Evolutionary conservation across 1,140 invertebrate genomes (phyloP).

Genomic region (Anastrepha ludens): DNA sequence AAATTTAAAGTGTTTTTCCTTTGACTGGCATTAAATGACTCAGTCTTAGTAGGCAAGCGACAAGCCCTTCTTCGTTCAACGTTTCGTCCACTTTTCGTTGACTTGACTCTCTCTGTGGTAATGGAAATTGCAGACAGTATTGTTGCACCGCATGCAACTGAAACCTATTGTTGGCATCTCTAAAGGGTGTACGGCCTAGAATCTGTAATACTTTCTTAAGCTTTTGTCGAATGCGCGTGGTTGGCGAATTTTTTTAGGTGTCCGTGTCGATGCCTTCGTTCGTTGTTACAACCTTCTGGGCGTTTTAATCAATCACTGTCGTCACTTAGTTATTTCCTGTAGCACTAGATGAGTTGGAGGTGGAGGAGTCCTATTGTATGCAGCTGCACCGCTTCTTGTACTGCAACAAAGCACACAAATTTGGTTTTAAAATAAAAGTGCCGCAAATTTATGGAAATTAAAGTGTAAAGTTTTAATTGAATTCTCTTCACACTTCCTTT

Average conservation of each 20-base stretch:
- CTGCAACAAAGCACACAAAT: too few species aligned
- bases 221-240: conserved; percentile 19
- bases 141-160: background rate
- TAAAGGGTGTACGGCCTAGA: background rate
- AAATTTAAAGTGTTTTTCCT: background rate
- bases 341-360: too few species aligned
- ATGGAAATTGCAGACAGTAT: background rate
- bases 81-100: background rate
- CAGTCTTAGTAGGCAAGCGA: background rate
- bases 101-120: background rate
- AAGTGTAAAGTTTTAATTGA: background rate
- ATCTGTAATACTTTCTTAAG: conserved; percentile 24
- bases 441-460: background rate
- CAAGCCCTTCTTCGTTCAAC: background rate
- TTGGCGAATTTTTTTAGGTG: background rate
- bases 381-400: background rate
- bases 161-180: conserved; percentile 21
- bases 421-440: too few species aligned
- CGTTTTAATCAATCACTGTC: conserved; percentile 34
- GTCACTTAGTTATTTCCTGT: background rate
- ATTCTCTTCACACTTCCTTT: background rate
- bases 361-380: background rate
- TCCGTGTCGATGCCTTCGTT: background rate
- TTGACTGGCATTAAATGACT: background rate
- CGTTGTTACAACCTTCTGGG: background rate